Evolutionary conservation across 1,140 invertebrate genomes (phyloP), one percentile per base, ranked within the genome.

Genomic region (Metaphire vulgaris): DNA sequence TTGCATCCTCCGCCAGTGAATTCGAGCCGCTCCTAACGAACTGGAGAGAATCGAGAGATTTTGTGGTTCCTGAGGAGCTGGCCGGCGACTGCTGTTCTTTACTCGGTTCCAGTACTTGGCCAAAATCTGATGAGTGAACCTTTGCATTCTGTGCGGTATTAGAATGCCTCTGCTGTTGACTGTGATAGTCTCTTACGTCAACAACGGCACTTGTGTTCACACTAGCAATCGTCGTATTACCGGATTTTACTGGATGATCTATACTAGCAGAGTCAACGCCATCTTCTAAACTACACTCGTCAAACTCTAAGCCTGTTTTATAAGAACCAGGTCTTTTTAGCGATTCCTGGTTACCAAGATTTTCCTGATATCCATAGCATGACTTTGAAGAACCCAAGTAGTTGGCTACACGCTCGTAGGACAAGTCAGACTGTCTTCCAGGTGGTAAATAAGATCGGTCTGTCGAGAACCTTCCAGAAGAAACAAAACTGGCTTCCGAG

Each of bases 31-130:
- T 21, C 21, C 21, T 56, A 6, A 74, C 33, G 68, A 74, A 74
- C 73, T 74, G 73, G 2, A 74, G 73, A 2, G 73, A 41, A 66
- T 76, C 75, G 33, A n/a, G 75, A 69, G 72, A 72, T 15, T 29
- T 26, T 26, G 41, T 21, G 41, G 41, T 12, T 56, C 41, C 41
- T 12, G 41, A 21, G 21, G 41, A 21, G 21, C 41, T 56, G 6
- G 41, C 41, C 6, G 41, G 41, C 41, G 41, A 56, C 21, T 21
- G 41, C 41, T n/a, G n/a, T n/a, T n/a, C n/a, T n/a, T n/a, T n/a
- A n/a, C n/a, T n/a, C n/a, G n/a, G n/a, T n/a, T n/a, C n/a, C n/a
- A n/a, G n/a, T n/a, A n/a, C n/a, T n/a, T n/a, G n/a, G n/a, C n/a
- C n/a, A n/a, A n/a, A n/a, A n/a, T n/a, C n/a, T n/a, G n/a, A n/a